Conservation (phyloP, 2,113 vertebrate genomes). For the Tupaia chinensis region DNA sequence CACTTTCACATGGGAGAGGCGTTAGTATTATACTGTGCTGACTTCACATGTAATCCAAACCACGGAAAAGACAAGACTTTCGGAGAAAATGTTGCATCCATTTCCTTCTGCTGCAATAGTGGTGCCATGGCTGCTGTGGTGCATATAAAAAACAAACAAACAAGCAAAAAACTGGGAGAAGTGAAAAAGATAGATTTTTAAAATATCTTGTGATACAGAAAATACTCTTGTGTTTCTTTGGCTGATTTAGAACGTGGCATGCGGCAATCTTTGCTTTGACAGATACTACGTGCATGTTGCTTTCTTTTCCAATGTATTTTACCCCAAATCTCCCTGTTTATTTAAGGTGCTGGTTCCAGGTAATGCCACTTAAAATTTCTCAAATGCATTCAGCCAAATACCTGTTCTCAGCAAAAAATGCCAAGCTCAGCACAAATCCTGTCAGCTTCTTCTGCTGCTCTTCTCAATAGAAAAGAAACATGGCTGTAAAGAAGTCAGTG, state of each 20-base stretch:
- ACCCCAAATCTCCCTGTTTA: constrained; percentile 36
- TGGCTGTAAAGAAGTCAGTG: constrained; percentile 5
- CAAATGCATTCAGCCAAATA: constrained; percentile 69
- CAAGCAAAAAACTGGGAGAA: background rate
- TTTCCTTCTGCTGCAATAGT: background rate
- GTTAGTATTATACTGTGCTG: background rate
- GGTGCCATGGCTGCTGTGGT: background rate
- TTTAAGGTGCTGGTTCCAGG: constrained; percentile 56
- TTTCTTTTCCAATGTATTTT: background rate
- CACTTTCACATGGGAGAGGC: background rate
- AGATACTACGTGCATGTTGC: background rate
- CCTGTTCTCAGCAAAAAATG: constrained; percentile 77
- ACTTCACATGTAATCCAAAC: background rate
- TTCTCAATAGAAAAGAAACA: constrained; percentile 41
- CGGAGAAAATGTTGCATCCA: background rate
- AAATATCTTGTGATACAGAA: constrained; percentile 2
- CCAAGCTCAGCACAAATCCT: constrained; percentile 74
- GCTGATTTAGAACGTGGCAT: background rate
- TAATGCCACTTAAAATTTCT: constrained; percentile 68
- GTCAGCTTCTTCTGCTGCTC: constrained; percentile 50
- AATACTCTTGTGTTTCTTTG: background rate
- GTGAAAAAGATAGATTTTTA: constrained; percentile 27
- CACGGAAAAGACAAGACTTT: background rate
- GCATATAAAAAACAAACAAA: background rate
- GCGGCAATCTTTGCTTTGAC: constrained; percentile 8